Conservation (phyloP, 2,113 vertebrate genomes). For the Hiodon alosoides region DNA sequence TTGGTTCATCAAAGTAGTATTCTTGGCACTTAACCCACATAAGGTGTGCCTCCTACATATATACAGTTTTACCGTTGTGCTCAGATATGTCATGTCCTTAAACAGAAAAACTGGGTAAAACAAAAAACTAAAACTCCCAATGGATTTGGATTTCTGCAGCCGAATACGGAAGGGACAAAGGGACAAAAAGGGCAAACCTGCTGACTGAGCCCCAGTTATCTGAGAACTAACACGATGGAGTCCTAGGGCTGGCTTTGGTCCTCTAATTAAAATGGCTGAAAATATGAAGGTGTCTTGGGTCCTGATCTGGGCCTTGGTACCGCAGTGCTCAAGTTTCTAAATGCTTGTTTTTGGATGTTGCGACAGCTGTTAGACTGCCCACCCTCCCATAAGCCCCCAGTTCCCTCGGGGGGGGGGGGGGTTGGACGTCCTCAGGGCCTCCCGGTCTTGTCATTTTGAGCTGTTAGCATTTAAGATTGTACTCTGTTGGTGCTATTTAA, state of each 20-base stretch:
- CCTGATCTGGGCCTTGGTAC: slow-evolving; percentile 32
- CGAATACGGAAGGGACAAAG: too few species aligned
- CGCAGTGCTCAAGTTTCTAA: slow-evolving; percentile 31
- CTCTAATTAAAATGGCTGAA: slow-evolving; percentile 49
- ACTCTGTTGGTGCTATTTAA: neutral
- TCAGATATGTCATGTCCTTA: too few species aligned
- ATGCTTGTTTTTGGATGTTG: slow-evolving; percentile 33
- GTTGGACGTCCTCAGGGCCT: neutral
- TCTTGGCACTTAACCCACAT: too few species aligned
- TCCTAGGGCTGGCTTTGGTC: slow-evolving; percentile 35
- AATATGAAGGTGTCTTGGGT: slow-evolving; percentile 45
- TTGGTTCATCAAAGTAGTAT: too few species aligned
- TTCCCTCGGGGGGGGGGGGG: neutral
- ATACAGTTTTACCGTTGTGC: too few species aligned
- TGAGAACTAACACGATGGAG: slow-evolving; percentile 44
- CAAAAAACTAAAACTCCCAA: too few species aligned
- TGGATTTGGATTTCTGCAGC: too few species aligned
- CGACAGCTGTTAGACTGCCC: slow-evolving; percentile 34
- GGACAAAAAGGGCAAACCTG: too few species aligned
- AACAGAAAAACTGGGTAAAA: too few species aligned
- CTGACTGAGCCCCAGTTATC: neutral
- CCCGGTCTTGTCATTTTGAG: neutral
- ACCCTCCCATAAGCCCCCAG: slow-evolving; percentile 8
- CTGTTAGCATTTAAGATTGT: too few species aligned
- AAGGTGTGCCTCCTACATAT: too few species aligned